Percentiles rank a stretch among this genome's conserved stretches.
These are phyloP conservation scores for Timema cristinae DNA, from an alignment of 2,888 invertebrate species.

Conservation along the genomic window DNA sequence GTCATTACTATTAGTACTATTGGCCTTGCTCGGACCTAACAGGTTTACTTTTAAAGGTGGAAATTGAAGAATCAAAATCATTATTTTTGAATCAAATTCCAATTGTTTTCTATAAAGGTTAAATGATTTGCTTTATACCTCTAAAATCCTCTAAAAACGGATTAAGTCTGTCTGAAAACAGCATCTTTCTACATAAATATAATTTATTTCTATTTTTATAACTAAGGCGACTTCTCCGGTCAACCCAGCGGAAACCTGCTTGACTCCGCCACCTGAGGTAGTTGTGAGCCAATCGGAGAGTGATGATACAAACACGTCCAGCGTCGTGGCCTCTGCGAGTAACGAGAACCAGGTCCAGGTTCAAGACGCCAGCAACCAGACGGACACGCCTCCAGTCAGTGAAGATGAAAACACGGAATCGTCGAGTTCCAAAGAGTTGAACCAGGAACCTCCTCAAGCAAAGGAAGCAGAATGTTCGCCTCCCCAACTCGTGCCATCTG, in stretches of 20 bases:
- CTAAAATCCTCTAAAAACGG: no score
- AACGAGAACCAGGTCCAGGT: conserved; percentile 43
- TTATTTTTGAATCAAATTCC: no score
- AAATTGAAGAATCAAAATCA: no score
- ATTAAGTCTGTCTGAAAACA: not conserved
- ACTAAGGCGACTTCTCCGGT: conserved; percentile 47
- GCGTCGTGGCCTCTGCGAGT: not conserved
- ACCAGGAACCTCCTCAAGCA: no score
- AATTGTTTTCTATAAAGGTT: no score
- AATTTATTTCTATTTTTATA: conserved; percentile 8
- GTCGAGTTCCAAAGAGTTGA: no score
- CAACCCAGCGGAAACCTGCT: conserved; percentile 49
- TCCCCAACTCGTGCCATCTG: no score
- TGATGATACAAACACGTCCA: conserved; percentile 18
- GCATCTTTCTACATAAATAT: not conserved
- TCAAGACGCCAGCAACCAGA: conserved; percentile 82
- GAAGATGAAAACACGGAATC: conserved; percentile 52
- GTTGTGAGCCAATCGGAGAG: conserved; percentile 41
- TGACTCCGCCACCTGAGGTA: conserved; percentile 61
- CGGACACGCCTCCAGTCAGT: conserved; percentile 66
- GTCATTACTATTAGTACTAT: no score
- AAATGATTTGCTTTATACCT: no score
- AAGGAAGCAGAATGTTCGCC: no score
- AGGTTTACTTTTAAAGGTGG: no score
- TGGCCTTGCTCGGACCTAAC: no score